Base-by-base conservation (phyloP, 2,888 invertebrate genomes). In the Netelia inedita region DNA sequence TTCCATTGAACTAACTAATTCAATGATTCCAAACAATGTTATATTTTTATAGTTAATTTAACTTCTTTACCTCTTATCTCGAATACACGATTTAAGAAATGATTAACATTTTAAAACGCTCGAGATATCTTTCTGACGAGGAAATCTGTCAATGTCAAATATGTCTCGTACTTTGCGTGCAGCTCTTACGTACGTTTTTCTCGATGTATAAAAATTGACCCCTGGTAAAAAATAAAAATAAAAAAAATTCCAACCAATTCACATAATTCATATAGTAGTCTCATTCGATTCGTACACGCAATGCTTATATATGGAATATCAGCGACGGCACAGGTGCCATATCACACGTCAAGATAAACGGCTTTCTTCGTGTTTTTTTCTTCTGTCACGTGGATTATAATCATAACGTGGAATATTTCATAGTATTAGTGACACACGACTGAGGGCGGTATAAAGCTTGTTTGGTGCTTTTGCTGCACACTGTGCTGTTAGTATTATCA, bases 391-490 rank as follows among this genome's bases (percentile, higher is more conserved):
- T 73, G 66, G 65, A 66, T 79, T 66, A 41, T 66, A 61, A 69
- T 59, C 19, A 79, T 84, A 74, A 74, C 74, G 73, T 74, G 74
- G 68, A 65, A 74, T 53, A 50, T 74, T 50, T 66, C 41, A 57
- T 71, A 41, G 46, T 78, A 79, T 41, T 73, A 88, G 83, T 86
- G 82, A 82, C 88, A 89, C 87, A 86, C 87, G 89, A 88, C 88
- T 75, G 74, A 75, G 71, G 74, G 71, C 79, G 78, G 46, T 78
- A 53, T 73, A 75, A 85, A 85, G 85, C 85, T 85, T 85, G 85
- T 85, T 79, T 46, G 65, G 85, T 85, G 85, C 85, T 82, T 85
- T 91, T 88, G 89, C 91, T 91, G 91, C 92, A 91, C 92, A 91
- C 91, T 90, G 91, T 91, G 91, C 91, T 88, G 59, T 65, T 79